Evolutionary conservation across 2,113 vertebrate species (phyloP), one percentile per base, ranked within the genome.

Genomic region (Spilogale gracilis): DNA sequence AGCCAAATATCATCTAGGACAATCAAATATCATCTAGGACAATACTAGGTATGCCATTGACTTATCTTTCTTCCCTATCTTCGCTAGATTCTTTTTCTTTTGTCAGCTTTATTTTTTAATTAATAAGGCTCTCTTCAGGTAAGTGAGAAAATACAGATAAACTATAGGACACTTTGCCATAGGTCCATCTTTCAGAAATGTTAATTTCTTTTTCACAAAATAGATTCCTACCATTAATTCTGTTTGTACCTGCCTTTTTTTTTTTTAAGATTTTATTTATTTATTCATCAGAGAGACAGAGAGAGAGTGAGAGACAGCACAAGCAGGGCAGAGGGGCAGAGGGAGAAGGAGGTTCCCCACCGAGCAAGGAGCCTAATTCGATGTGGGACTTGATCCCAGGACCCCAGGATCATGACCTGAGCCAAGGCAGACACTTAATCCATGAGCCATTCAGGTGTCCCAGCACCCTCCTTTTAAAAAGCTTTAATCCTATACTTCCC

Each of bases 71-170:
- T 91, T 69, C 7, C 12, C 38, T 76, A 56, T 56, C 16, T 17
- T 71, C 21, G 2, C 13, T n/a, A 50, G 18, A 69, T 67, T 94
- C 14, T 32, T 38, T 30, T 61, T 45, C 20, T 60, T 87, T 78
- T 56, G 56, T 58, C 52, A 82, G 76, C 27, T 73, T 96, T 73
- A 82, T 86, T 65, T 92, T 27, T 95, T 95, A 74, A 74, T 84
- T 48, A 52, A 7, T 65, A 83, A 83, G 30, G 48, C 4, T 92
- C 27, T 79, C 61, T 85, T 71, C 76, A 85, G 43, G n/a, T 61
- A 63, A 89, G 9, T 27, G 50, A 85, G 71, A 78, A 91, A 93
- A 96, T 67, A 43, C 12, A 79, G 43, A 43, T 63, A 89, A 89
- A 30, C 13, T 11, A 14, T 79, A 87, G 79, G 20, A 65, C 50